A percentile compares a stretch with the other conserved stretches of the same genome.
phyloP scores from a whole-genome alignment of 2,888 invertebrate genomes.

The Lomographa bimaculata region DNA sequence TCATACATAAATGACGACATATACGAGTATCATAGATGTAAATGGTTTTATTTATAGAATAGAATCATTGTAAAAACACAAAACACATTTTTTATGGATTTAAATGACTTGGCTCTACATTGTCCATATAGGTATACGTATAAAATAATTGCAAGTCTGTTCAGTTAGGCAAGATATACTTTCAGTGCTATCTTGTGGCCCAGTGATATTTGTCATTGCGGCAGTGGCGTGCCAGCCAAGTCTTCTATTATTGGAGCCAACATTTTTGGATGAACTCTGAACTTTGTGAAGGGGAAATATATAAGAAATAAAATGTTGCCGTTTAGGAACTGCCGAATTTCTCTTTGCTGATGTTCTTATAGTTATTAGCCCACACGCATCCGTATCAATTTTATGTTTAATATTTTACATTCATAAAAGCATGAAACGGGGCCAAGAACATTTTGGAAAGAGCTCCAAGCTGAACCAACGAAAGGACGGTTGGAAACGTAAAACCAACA shows the following conservation, averaged over 20 bases:
- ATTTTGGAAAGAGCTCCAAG: slow-evolving; percentile 5
- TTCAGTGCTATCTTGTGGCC: slow-evolving; percentile 59
- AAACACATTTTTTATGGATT: no score
- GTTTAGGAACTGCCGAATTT: slow-evolving; percentile 7
- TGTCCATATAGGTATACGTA: no score
- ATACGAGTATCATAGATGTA: slow-evolving; percentile 38
- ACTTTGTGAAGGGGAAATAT: slow-evolving; percentile 43
- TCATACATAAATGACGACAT: slow-evolving; percentile 37
- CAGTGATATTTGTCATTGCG: slow-evolving; percentile 70
- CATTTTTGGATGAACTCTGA: slow-evolving; percentile 66
- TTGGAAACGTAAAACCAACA: background rate
- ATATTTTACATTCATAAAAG: slow-evolving; percentile 1
- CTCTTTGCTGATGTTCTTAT: slow-evolving; percentile 16
- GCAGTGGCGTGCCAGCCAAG: slow-evolving; percentile 63
- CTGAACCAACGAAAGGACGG: slow-evolving; percentile 5
- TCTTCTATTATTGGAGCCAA: slow-evolving; percentile 56
- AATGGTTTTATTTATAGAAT: slow-evolving; percentile 41
- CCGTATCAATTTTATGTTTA: background rate
- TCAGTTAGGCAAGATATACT: slow-evolving; percentile 41
- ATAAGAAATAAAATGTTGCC: background rate
- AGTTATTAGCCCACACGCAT: slow-evolving; percentile 15
- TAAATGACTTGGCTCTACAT: no score
- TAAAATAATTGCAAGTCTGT: no score
- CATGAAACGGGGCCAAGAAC: slow-evolving; percentile 5
- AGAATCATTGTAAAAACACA: slow-evolving; percentile 8